Percentiles rank a stretch among this genome's conserved stretches.
Evolutionary conservation across 2,113 vertebrate genomes (phyloP).

Genomic region (Sclerurus mexicanus): DNA sequence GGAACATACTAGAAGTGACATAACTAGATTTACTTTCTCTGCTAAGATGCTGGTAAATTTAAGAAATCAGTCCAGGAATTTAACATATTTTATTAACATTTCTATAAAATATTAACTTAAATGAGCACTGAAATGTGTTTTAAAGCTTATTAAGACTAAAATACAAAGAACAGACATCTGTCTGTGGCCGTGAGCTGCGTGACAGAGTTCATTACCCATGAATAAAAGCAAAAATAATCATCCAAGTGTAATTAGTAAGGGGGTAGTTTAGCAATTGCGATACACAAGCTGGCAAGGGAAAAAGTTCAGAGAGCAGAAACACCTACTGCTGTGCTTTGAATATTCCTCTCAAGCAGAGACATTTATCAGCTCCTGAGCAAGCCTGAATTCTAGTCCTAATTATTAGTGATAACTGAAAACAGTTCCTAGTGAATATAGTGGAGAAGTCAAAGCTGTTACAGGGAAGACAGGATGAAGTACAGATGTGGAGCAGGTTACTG

Average conservation of each 20-base stretch:
- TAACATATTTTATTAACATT: background rate
- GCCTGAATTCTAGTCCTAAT: background rate
- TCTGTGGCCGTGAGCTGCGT: background rate
- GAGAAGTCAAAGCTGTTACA: background rate
- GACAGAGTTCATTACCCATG: background rate
- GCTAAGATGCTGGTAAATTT: background rate
- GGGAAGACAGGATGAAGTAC: background rate
- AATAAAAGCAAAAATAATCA: background rate
- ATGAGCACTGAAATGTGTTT: background rate
- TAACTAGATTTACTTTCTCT: background rate
- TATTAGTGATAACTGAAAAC: background rate
- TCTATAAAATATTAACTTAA: background rate
- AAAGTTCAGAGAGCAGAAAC: background rate
- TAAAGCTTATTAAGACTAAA: background rate
- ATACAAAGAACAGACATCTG: background rate
- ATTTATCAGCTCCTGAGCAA: background rate
- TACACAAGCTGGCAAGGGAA: background rate
- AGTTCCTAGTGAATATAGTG: background rate
- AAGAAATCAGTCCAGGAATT: background rate
- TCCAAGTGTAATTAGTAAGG: background rate
- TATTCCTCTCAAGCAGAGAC: background rate
- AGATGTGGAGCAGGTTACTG: background rate
- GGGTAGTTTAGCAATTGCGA: background rate
- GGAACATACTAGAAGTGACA: background rate
- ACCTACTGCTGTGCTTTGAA: background rate